Base-by-base conservation (phyloP, 2,888 invertebrate species). In the Liopterus haemorrhoidalis region DNA sequence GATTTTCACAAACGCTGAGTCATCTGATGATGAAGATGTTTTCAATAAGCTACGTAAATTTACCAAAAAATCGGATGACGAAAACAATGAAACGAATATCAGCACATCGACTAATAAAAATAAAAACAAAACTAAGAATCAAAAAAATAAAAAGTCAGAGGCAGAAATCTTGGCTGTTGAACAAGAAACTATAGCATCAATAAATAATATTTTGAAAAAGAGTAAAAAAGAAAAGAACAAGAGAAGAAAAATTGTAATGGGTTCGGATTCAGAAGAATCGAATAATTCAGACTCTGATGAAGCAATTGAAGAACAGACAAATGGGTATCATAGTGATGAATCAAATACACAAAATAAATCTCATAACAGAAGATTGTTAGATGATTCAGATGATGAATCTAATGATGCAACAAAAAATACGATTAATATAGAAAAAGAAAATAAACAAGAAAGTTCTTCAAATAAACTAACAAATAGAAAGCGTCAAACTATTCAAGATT, bases 1-100 rank as follows among this genome's bases (percentile, higher is more conserved):
- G 15, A 43, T n/a, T 40, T 36, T 8, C 48, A 43, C 11, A 14
- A 38, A 45, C 25, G 50, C 51, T 15, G 49, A 48, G 25, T 61
- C 57, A 31, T 60, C 62, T 12, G 59, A 57, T 19, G 63, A 64
- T 28, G 64, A 68, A 27, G 70, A 73, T 44, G 67, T 70, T 41
- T 62, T 63, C 48, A 57, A 60, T 52, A 58, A 54, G 41, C 43
- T 65, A 27, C 62, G 57, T 41, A 59, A 54, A 45, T 59, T 57
- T 31, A 47, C 46, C 25, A 49, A 36, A 18, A 41, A 43, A 42
- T 14, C 46, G n/a, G 37, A 49, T 32, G 21, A 30, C 5, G 40
- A n/a, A n/a, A n/a, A n/a, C n/a, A n/a, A n/a, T 22, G 15, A 11
- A 21, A 5, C 6, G n/a, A n/a, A n/a, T n/a, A n/a, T n/a, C n/a